Percentiles rank a stretch among this genome's conserved stretches.
phyloP scores from a whole-genome alignment of 2,113 vertebrate species.

The Melospiza melodia region DNA sequence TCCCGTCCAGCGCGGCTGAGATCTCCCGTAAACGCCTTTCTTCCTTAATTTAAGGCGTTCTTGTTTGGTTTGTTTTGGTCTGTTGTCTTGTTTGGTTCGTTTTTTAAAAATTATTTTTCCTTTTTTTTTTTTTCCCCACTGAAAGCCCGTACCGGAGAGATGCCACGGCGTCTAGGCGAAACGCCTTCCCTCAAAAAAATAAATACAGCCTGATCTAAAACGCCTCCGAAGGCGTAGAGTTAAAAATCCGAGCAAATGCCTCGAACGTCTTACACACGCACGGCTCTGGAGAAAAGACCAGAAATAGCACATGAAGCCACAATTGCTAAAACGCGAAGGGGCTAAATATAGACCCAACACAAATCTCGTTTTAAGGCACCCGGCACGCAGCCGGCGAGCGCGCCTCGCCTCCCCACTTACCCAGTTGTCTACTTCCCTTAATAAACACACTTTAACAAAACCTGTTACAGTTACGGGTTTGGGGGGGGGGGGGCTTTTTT shows the following conservation, averaged over 20 bases:
- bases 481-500: neutral
- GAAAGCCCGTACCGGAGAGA: conserved; percentile 25
- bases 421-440: conserved; percentile 57
- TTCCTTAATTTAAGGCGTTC: neutral
- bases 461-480: conserved; percentile 5
- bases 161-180: conserved; percentile 12
- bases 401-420: conserved; percentile 33
- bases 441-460: conserved; percentile 27
- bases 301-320: conserved; percentile 77
- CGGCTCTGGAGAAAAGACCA: conserved; percentile 71
- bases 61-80: neutral
- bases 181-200: conserved; percentile 73
- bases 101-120: neutral
- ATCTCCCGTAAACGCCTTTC: neutral
- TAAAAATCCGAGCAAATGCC: conserved; percentile 73
- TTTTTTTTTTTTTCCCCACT: neutral
- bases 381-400: conserved; percentile 53
- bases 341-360: conserved; percentile 76
- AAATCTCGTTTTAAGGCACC: conserved; percentile 64
- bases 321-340: conserved; percentile 69
- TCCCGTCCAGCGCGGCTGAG: neutral
- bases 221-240: conserved; percentile 66
- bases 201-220: conserved; percentile 74
- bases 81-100: no score
- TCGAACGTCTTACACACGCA: conserved; percentile 67